Conservation (phyloP, 2,113 vertebrate species). For the Brachionichthys hirsutus region DNA sequence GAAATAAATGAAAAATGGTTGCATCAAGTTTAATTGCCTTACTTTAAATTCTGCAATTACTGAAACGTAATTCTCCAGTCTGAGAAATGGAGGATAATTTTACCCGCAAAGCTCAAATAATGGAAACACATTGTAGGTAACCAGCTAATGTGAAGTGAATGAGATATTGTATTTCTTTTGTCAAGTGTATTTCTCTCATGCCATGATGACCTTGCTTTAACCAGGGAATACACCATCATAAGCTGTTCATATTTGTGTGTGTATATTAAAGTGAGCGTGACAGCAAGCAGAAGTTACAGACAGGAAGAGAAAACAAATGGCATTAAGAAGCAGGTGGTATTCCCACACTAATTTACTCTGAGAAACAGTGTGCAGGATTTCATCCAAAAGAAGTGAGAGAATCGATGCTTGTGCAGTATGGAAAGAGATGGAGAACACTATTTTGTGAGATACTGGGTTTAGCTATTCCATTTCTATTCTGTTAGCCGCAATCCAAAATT, state of each 20-base stretch:
- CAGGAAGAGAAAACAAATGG: slow-evolving; percentile 26
- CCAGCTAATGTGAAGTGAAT: slow-evolving; percentile 8
- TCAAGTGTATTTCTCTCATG: not conserved
- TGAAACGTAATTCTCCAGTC: slow-evolving; percentile 50
- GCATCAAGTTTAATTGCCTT: slow-evolving; percentile 24
- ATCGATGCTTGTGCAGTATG: not conserved
- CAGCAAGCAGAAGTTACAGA: slow-evolving; percentile 32
- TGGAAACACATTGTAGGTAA: slow-evolving; percentile 1
- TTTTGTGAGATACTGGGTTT: no score
- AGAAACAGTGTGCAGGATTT: slow-evolving; percentile 15
- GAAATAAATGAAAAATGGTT: slow-evolving; percentile 32
- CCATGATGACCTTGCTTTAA: not conserved
- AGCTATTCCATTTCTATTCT: not conserved
- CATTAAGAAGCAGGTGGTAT: slow-evolving; percentile 32
- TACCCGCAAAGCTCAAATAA: slow-evolving; percentile 10
- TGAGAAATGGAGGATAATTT: slow-evolving; percentile 32
- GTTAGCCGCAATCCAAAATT: not conserved
- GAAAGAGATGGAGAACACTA: not conserved
- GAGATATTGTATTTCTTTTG: not conserved
- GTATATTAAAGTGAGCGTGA: slow-evolving; percentile 15
- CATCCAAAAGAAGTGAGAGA: slow-evolving; percentile 6
- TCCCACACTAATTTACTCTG: slow-evolving; percentile 34
- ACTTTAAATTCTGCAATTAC: slow-evolving; percentile 33
- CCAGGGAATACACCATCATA: slow-evolving; percentile 3
- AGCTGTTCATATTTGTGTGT: not conserved